Percentiles rank a stretch among this genome's conserved stretches.
Conservation (phyloP, 53 echinoderm and acorn worm species). For the Apostichopus leukothele region DNA sequence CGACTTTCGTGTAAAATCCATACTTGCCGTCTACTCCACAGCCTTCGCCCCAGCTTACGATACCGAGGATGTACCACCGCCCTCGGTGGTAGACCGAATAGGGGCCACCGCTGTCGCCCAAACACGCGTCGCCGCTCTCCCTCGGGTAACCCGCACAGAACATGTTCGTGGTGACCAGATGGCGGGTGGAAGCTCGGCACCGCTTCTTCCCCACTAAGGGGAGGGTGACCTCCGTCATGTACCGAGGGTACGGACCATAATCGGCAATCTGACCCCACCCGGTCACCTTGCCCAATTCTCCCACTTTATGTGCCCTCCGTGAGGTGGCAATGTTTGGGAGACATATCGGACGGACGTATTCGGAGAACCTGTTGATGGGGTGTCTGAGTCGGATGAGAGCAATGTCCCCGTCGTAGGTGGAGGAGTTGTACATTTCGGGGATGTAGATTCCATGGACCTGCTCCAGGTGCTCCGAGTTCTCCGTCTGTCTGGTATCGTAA, state of each 20-base stretch:
- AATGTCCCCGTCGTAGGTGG: slow-evolving; percentile 70
- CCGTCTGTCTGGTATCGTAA: slow-evolving; percentile 58
- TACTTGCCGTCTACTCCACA: slow-evolving; percentile 78
- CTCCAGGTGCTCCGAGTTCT: slow-evolving; percentile 51
- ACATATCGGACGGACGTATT: slow-evolving; percentile 82
- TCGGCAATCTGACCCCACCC: slow-evolving; percentile 83
- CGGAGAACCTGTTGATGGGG: slow-evolving; percentile 53
- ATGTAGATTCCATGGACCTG: slow-evolving; percentile 49
- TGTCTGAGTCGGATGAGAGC: slow-evolving; percentile 66
- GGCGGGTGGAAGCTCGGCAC: slow-evolving; percentile 55
- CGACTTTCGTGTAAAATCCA: slow-evolving; percentile 86
- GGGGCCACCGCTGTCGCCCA: slow-evolving; percentile 95
- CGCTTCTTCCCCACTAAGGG: slow-evolving; percentile 57
- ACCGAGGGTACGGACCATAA: slow-evolving; percentile 63
- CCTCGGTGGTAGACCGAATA: slow-evolving; percentile 51
- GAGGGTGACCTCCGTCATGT: slow-evolving; percentile 63
- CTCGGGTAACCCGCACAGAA: slow-evolving; percentile 85
- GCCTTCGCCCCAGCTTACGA: slow-evolving; percentile 95
- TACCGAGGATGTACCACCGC: slow-evolving; percentile 79
- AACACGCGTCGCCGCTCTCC: slow-evolving; percentile 73
- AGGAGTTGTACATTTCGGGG: slow-evolving; percentile 53
- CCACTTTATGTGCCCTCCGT: slow-evolving; percentile 38
- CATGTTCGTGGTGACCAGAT: slow-evolving; percentile 67
- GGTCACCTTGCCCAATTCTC: slow-evolving; percentile 51
- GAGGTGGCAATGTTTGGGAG: slow-evolving; percentile 56